phyloP scores from a whole-genome alignment of 1,140 invertebrate species.

The Ooceraea biroi region DNA sequence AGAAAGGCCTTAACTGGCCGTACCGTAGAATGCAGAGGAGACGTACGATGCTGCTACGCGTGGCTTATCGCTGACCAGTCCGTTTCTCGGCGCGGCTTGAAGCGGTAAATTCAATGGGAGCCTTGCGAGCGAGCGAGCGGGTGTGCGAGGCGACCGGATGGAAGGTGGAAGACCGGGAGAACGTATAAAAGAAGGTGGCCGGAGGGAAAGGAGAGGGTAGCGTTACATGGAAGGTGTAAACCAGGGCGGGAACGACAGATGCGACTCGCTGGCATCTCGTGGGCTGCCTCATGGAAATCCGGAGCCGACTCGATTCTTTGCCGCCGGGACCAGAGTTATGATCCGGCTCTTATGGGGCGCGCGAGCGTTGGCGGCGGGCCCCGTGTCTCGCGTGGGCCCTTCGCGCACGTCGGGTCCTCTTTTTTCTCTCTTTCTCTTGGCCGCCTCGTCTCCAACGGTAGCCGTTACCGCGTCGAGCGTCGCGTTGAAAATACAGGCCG shows the following conservation, averaged over 20 bases:
- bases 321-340: slow-evolving; percentile 61
- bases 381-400: slow-evolving; percentile 63
- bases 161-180: slow-evolving; percentile 48
- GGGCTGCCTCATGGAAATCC: slow-evolving; percentile 70
- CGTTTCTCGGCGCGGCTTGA: slow-evolving; percentile 61
- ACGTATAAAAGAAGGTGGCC: slow-evolving; percentile 29
- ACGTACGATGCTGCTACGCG: slow-evolving; percentile 36
- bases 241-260: slow-evolving; percentile 44
- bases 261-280: slow-evolving; percentile 64
- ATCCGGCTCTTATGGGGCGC: slow-evolving; percentile 45
- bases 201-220: not conserved
- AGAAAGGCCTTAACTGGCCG: slow-evolving; percentile 28
- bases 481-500: slow-evolving; percentile 55
- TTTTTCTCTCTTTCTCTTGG: not conserved
- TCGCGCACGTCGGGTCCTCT: not conserved
- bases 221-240: slow-evolving; percentile 30
- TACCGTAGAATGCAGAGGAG: slow-evolving; percentile 46
- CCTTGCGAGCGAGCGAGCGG: slow-evolving; percentile 15
- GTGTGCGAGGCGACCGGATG: slow-evolving; percentile 22
- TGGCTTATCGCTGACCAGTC: slow-evolving; percentile 64
- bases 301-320: slow-evolving; percentile 59
- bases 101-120: slow-evolving; percentile 71
- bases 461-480: slow-evolving; percentile 27
- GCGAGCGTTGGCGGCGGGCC: slow-evolving; percentile 66
- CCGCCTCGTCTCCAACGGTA: slow-evolving; percentile 57